phyloP scores from a whole-genome alignment of 2,888 invertebrate genomes.

The Tachina fera region DNA sequence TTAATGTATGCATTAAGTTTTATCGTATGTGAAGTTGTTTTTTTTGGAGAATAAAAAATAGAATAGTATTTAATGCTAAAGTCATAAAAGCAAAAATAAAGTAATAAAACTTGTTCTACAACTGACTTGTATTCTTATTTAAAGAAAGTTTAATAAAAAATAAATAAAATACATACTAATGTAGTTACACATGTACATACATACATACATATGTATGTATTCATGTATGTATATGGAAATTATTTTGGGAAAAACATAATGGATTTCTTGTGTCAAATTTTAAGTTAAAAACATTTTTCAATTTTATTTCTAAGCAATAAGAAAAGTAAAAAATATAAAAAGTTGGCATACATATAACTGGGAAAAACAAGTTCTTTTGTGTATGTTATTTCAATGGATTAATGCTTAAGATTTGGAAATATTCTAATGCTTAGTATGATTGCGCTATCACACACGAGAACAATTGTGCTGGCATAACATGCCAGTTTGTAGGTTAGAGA shows the following conservation, averaged over 20 bases:
- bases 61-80: slow-evolving; percentile 11
- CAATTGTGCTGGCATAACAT: too few species aligned
- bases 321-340: not conserved
- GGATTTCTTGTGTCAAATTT: slow-evolving; percentile 53
- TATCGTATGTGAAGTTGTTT: not conserved
- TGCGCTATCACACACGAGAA: too few species aligned
- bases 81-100: not conserved
- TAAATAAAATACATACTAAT: too few species aligned
- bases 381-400: not conserved
- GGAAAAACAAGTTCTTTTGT: not conserved
- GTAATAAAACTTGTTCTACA: not conserved
- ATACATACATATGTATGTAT: too few species aligned
- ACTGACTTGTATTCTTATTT: not conserved
- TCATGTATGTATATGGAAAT: not conserved
- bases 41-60: not conserved
- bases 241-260: slow-evolving; percentile 20
- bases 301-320: not conserved
- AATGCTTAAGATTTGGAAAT: not conserved
- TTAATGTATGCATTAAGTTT: slow-evolving; percentile 26
- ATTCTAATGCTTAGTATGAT: not conserved
- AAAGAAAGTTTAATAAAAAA: not conserved
- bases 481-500: too few species aligned
- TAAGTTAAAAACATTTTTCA: slow-evolving; percentile 3
- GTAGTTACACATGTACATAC: too few species aligned
- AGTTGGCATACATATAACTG: not conserved